phyloP scores from a whole-genome alignment of 2,888 invertebrate genomes.

The Campoletis raptor region DNA sequence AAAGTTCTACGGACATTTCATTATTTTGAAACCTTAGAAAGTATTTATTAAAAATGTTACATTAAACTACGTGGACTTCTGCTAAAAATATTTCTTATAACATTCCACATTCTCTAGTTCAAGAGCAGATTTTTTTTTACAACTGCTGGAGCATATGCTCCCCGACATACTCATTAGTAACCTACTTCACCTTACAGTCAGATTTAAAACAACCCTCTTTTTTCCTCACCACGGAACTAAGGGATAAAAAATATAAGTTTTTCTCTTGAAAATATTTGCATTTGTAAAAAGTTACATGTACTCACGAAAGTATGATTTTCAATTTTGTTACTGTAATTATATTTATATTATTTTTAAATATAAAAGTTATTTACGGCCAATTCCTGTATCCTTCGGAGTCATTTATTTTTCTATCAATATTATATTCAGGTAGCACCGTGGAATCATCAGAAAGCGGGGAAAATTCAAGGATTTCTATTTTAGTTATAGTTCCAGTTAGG shows the following conservation, averaged over 20 bases:
- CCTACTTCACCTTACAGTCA: background rate
- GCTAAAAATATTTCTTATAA: background rate
- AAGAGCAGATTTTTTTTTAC: background rate
- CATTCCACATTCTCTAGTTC: background rate
- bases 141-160: background rate
- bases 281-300: background rate
- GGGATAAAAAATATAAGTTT: background rate
- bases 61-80: background rate
- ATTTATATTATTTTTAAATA: background rate
- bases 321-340: background rate
- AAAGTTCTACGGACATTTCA: background rate
- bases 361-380: background rate
- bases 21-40: background rate
- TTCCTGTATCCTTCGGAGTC: background rate
- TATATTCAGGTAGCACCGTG: background rate
- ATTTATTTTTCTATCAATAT: background rate
- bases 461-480: background rate
- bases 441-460: background rate
- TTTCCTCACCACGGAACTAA: background rate
- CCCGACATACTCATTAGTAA: background rate
- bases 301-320: too few relatives aligned
- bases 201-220: background rate
- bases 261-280: background rate
- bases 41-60: background rate
- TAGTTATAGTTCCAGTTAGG: conserved; percentile 9